phyloP scores from a whole-genome alignment of 2,888 invertebrate species.

The Polymixis lichenea region DNA sequence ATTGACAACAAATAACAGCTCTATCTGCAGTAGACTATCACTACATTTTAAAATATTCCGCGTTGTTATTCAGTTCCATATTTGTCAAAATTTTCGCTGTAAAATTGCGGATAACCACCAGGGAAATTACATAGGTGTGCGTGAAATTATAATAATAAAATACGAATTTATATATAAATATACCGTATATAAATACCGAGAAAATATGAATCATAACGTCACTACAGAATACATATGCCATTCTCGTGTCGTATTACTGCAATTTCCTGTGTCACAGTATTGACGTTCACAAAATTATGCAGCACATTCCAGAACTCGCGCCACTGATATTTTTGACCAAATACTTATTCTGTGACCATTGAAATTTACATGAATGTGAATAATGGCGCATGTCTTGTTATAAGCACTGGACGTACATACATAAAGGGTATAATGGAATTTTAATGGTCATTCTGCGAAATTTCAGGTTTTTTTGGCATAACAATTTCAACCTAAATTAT shows the following conservation, averaged over 20 bases:
- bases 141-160: slow-evolving; percentile 31
- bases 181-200: neutral
- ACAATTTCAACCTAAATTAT: slow-evolving; percentile 9
- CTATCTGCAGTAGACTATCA: slow-evolving; percentile 4
- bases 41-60: slow-evolving; percentile 8
- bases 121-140: slow-evolving; percentile 11
- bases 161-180: slow-evolving; percentile 34
- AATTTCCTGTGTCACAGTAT: slow-evolving; percentile 37
- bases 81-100: slow-evolving; percentile 16
- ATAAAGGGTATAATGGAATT: slow-evolving; percentile 25
- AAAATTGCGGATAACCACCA: slow-evolving; percentile 25
- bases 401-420: slow-evolving; percentile 5
- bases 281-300: slow-evolving; percentile 50
- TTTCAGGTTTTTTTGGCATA: neutral
- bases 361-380: slow-evolving; percentile 26
- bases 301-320: slow-evolving; percentile 17
- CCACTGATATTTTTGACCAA: slow-evolving; percentile 34
- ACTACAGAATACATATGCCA: slow-evolving; percentile 35
- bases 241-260: slow-evolving; percentile 46
- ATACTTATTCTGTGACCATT: slow-evolving; percentile 49
- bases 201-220: slow-evolving; percentile 19
- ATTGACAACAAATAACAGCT: slow-evolving; percentile 25
- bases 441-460: slow-evolving; percentile 17
- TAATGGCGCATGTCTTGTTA: slow-evolving; percentile 26
- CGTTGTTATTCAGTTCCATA: neutral